These are phyloP conservation scores for Prorops nasuta DNA, from an alignment of 1,140 invertebrate genomes.

Conservation along the genomic window DNA sequence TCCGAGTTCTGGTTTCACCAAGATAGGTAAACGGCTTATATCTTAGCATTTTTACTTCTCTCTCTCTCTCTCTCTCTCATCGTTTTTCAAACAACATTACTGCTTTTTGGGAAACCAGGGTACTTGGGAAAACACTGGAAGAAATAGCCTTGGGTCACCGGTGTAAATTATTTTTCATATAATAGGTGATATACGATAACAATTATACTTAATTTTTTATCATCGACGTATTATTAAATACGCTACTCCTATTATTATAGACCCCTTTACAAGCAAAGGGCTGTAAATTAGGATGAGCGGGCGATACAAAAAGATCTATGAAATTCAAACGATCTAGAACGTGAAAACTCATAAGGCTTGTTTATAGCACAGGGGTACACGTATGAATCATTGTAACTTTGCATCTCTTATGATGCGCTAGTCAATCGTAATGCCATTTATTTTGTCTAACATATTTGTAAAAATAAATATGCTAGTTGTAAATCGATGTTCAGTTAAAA, in stretches of 20 bases:
- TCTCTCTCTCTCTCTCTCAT: slow-evolving; percentile 14
- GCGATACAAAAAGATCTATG: too few species aligned
- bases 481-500: slow-evolving; percentile 15
- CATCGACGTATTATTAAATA: slow-evolving; percentile 40
- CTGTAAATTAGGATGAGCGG: too few species aligned
- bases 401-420: slow-evolving; percentile 16
- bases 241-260: slow-evolving; percentile 45
- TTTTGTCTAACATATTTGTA: slow-evolving; percentile 20
- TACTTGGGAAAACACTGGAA: slow-evolving; percentile 40
- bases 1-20: slow-evolving; percentile 25
- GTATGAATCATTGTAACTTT: too few species aligned
- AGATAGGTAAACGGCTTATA: slow-evolving; percentile 13
- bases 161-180: slow-evolving; percentile 46
- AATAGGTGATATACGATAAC: slow-evolving; percentile 34
- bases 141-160: slow-evolving; percentile 41
- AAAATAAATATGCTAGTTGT: slow-evolving; percentile 13
- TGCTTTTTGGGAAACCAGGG: slow-evolving; percentile 26
- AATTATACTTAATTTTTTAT: slow-evolving; percentile 51
- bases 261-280: too few species aligned
- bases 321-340: too few species aligned
- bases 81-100: slow-evolving; percentile 19
- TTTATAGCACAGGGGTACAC: too few species aligned
- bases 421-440: slow-evolving; percentile 29
- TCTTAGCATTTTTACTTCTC: too few species aligned
- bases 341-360: too few species aligned